These are phyloP conservation scores for Altica lythri DNA, from an alignment of 2,888 invertebrate species.

Conservation along the genomic window DNA sequence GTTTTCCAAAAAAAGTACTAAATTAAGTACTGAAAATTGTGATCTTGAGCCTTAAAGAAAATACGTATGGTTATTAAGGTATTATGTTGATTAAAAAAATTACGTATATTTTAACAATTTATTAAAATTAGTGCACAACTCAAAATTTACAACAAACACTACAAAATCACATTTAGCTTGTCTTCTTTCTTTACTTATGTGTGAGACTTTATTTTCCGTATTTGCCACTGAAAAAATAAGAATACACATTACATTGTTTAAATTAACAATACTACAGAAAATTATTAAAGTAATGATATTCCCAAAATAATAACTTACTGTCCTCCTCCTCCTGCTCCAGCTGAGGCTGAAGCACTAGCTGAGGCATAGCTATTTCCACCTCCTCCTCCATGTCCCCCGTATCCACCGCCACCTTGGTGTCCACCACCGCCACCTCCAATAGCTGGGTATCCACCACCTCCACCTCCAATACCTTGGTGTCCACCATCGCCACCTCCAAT, in stretches of 20 bases:
- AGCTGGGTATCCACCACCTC: conserved; percentile 2
- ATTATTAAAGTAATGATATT: not conserved
- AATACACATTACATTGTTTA: not conserved
- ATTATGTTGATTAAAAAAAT: no score
- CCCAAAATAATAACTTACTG: conserved; percentile 3
- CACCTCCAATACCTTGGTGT: conserved; percentile 7
- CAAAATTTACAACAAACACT: conserved; percentile 5
- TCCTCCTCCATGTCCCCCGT: conserved; percentile 5
- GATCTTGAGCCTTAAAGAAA: no score
- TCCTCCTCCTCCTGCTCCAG: not conserved
- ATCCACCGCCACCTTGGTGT: not conserved
- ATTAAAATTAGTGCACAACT: conserved; percentile 1
- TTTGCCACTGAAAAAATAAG: conserved; percentile 6
- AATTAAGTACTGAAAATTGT: no score
- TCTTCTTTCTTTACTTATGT: not conserved
- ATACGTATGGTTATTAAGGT: no score
- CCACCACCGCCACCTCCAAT: conserved; percentile 1
- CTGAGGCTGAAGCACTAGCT: not conserved
- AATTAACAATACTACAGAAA: not conserved
- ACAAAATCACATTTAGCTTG: conserved; percentile 13
- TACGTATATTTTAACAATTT: not conserved
- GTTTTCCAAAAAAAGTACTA: no score
- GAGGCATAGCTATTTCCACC: not conserved
- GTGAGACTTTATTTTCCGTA: not conserved
- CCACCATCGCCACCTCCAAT: not conserved